phyloP scores from a whole-genome alignment of 2,888 invertebrate genomes.

The Diachrysia chrysitis region DNA sequence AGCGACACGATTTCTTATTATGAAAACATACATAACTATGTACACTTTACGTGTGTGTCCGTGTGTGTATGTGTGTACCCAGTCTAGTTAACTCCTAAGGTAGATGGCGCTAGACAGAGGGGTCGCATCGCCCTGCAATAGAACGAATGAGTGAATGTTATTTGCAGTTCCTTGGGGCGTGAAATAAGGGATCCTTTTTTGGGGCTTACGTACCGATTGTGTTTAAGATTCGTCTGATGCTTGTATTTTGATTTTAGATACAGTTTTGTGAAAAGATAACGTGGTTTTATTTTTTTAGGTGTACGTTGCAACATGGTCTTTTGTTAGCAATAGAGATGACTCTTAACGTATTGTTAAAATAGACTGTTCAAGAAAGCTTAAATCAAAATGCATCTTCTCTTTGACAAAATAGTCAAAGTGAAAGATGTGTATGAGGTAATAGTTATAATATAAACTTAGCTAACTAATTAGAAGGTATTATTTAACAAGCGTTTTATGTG shows the following conservation, averaged over 20 bases:
- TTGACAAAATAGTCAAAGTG: too few species aligned
- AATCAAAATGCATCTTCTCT: too few species aligned
- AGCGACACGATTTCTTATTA: conserved; percentile 71
- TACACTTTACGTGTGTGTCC: conserved; percentile 19
- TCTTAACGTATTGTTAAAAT: neutral
- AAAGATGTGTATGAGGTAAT: too few species aligned
- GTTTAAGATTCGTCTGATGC: neutral
- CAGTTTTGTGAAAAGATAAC: neutral
- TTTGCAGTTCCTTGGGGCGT: conserved; percentile 36
- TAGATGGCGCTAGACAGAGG: conserved; percentile 43
- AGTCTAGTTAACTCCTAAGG: conserved; percentile 17
- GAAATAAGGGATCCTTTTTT: conserved; percentile 23
- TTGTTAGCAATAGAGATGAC: neutral
- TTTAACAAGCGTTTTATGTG: too few species aligned
- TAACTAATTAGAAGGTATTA: neutral
- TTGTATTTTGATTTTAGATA: conserved; percentile 1
- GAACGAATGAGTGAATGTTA: conserved; percentile 29
- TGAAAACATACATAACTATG: conserved; percentile 66
- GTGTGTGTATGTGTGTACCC: conserved; percentile 16
- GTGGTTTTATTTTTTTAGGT: neutral
- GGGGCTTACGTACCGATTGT: conserved; percentile 18
- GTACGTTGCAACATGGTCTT: neutral
- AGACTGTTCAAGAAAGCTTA: too few species aligned
- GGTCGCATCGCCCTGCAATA: conserved; percentile 35
- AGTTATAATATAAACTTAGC: neutral